Percentiles rank a stretch among this genome's conserved stretches.
These are phyloP conservation scores for Babylonia areolata DNA, from an alignment of 1,140 invertebrate genomes.

Conservation along the genomic window DNA sequence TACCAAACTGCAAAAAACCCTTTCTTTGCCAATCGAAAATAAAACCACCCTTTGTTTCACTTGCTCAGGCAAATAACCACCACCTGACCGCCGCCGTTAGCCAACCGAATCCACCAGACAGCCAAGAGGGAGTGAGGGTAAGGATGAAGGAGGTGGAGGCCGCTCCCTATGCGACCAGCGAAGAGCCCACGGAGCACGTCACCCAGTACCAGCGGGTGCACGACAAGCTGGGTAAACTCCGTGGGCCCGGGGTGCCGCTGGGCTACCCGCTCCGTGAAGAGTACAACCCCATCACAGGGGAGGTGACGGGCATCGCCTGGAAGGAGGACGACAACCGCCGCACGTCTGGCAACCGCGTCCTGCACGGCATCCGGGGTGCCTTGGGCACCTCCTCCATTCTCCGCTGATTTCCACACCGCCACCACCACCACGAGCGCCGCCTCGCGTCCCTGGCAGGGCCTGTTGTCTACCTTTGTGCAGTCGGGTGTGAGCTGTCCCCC, in stretches of 20 bases:
- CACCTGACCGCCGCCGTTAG: conserved; percentile 57
- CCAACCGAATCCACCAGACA: conserved; percentile 61
- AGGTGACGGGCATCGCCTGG: conserved; percentile 57
- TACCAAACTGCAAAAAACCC: no score
- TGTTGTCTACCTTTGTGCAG: conserved; percentile 1
- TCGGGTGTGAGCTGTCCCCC: background rate
- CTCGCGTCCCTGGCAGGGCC: background rate
- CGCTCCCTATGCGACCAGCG: conserved; percentile 33
- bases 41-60: no score
- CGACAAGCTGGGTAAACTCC: conserved; percentile 42
- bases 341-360: conserved; percentile 62
- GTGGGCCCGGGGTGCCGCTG: conserved; percentile 37
- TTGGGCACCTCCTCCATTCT: background rate
- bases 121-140: no score
- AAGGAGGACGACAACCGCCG: conserved; percentile 54
- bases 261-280: background rate
- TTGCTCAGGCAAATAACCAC: conserved; percentile 57
- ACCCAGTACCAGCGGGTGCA: conserved; percentile 66
- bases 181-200: conserved; percentile 55
- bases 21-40: no score
- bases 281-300: conserved; percentile 43
- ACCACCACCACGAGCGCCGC: background rate
- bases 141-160: conserved; percentile 52
- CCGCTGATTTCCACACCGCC: no score
- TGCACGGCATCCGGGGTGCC: conserved; percentile 35